A percentile compares a stretch with the other conserved stretches of the same genome.
Conservation (phyloP, 2,888 invertebrate genomes). For the Oegoconia quadripuncta region DNA sequence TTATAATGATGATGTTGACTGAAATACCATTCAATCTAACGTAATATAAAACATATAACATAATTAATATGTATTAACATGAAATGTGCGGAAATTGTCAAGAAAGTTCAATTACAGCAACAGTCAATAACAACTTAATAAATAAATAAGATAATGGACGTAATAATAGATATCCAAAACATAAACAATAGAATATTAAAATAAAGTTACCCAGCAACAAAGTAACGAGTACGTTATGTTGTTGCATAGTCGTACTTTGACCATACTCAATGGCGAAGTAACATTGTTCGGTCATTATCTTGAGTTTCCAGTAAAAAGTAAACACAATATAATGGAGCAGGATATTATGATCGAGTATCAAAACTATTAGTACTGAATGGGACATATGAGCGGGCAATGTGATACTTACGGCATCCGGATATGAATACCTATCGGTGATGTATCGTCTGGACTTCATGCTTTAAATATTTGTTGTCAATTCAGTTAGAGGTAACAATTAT, state of each 20-base stretch:
- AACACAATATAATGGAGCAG: slow-evolving; percentile 65
- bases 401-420: slow-evolving; percentile 27
- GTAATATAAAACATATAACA: no score
- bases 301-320: slow-evolving; percentile 66
- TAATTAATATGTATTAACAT: no score
- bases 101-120: no score
- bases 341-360: slow-evolving; percentile 71
- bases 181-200: no score
- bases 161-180: no score
- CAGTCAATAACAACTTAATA: background rate
- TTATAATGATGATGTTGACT: no score
- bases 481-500: no score
- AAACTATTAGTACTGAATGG: slow-evolving; percentile 65
- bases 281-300: slow-evolving; percentile 39
- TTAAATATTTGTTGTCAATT: no score
- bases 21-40: no score
- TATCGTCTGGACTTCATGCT: slow-evolving; percentile 4
- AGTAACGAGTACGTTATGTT: no score
- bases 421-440: slow-evolving; percentile 5
- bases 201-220: no score
- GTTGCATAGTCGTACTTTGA: slow-evolving; percentile 3
- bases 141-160: no score
- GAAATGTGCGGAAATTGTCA: background rate
- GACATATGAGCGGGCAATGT: slow-evolving; percentile 34
- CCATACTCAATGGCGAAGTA: slow-evolving; percentile 33